Evolutionary conservation across 2,888 invertebrate genomes (phyloP), one percentile per base, ranked within the genome.

Genomic region (Metopia argyrocephala): DNA sequence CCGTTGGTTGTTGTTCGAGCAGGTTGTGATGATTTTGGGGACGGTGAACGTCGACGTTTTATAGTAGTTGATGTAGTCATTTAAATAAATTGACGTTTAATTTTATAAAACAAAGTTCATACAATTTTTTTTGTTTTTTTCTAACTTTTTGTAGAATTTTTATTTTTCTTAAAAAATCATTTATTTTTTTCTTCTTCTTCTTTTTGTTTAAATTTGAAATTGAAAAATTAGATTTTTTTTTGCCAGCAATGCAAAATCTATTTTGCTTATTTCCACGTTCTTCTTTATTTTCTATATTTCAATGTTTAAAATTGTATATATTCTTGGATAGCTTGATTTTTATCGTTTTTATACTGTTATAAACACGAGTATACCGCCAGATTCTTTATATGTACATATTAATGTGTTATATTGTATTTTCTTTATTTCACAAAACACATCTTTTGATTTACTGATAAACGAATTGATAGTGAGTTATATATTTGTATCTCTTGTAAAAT

Each of bases 1-100:
- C 66, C 68, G 78, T 52, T 62, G 23, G 48, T 80, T 59, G 46
- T 78, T 83, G 64, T 84, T 78, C 78, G 81, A 23, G 80, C 82
- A 21, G 80, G 48, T 27, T 85, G 83, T 27, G 85, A 73, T 23
- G 82, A 79, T 75, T 82, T 68, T 18, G 68, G 18, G 46, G 78
- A 82, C 56, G 80, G 74, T 3, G 84, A 84, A 75, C 84, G 85
- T 57, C 79, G 76, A 59, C 83, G 82, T 79, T 87, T 88, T 25
- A 86, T 83, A 64, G 87, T 85, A 6, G 38, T 12, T 38, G 38
- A 38, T 66, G 88, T 88, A 83, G 88, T 88, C 88, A 88, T 85
- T 68, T 57, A 76, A 71, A 28, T 5, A 7, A 6, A 38, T 38
- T 38, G 38, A 12, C 15, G n/a, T n/a, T n/a, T n/a, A n/a, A n/a